Evolutionary conservation across 2,113 vertebrate genomes (phyloP), one percentile per base, ranked within the genome.

Genomic region (Deroptyus accipitrinus): DNA sequence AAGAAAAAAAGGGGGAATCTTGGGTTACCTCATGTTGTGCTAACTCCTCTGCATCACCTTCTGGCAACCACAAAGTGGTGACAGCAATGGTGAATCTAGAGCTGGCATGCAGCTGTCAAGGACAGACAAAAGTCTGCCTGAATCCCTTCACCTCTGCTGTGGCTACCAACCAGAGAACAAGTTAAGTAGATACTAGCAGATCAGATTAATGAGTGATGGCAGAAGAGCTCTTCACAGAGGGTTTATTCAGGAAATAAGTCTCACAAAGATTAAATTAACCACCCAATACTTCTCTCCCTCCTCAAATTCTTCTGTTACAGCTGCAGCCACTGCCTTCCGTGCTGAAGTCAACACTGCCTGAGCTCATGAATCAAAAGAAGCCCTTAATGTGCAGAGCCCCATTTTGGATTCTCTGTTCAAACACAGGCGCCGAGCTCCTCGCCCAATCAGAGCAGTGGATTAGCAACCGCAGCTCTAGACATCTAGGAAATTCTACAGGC

Each of bases 371-470:
- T 10, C 9, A 4, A 19, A 66, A 62, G 9, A 77, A 28, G 20
- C 17, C 23, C 44, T 35, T 13, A 25, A 25, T 24, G 11, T 4
- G 4, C 13, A 44, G 14, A 76, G 30, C 6, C 12, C 5, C 6
- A 17, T 17, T n/a, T 8, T 62, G 41, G 1, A 7, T 48, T 63
- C 52, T 8, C 57, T 42, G 41, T 44, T 46, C 59, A 48, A 35
- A 18, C 41, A 51, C 0, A 0, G 41, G 6, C 2, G 1, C 23
- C 7, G 18, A 88, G 27, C 19, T 88, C 46, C 39, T 49, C 33
- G 41, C 18, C 24, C 16, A 30, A 23, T 3, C 2, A 3, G 20
- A 66, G 20, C 27, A 78, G 30, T 3, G 1, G 39, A 46, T 41
- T 6, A 7, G 67, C 17, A 75, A 62, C 10, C 0, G 0, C 24